phyloP scores from a whole-genome alignment of 1,140 invertebrate genomes.

The Diprion similis region DNA sequence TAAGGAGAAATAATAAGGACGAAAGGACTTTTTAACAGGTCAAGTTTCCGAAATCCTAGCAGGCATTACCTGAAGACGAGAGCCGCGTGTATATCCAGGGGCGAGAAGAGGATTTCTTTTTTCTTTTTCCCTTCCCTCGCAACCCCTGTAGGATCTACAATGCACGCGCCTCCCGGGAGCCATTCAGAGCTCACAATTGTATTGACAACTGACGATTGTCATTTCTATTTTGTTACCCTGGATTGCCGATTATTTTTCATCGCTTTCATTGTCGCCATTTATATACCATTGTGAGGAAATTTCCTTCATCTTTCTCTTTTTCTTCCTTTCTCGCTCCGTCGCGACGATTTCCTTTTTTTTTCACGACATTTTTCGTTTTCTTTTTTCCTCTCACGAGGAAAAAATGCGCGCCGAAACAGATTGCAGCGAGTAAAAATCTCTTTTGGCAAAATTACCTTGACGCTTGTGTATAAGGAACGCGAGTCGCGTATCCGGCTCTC shows the following conservation, averaged over 20 bases:
- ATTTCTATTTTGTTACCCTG: constrained; percentile 42
- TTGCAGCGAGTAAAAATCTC: too few relatives aligned
- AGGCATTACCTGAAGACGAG: too few relatives aligned
- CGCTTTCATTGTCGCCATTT: constrained; percentile 23
- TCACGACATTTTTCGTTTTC: not conserved
- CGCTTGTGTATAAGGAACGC: too few relatives aligned
- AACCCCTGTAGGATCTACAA: not conserved
- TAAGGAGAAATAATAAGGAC: constrained; percentile 1
- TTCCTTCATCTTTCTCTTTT: constrained; percentile 10
- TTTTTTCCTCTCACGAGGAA: not conserved
- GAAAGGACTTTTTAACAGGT: constrained; percentile 51
- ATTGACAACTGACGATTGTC: constrained; percentile 36
- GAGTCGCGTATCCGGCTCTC: too few relatives aligned
- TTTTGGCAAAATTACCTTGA: too few relatives aligned
- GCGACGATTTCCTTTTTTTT: not conserved
- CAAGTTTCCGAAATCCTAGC: constrained; percentile 45
- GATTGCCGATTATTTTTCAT: constrained; percentile 40
- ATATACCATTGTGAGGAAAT: constrained; percentile 26
- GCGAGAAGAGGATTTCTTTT: not conserved
- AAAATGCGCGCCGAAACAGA: too few relatives aligned
- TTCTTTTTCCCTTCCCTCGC: not conserved
- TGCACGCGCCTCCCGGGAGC: not conserved
- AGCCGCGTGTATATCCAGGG: not conserved
- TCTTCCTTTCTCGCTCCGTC: constrained; percentile 24
- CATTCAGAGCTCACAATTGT: constrained; percentile 21